These are phyloP conservation scores for Eurystomus gularis DNA, from an alignment of 2,113 vertebrate genomes.

Conservation along the genomic window DNA sequence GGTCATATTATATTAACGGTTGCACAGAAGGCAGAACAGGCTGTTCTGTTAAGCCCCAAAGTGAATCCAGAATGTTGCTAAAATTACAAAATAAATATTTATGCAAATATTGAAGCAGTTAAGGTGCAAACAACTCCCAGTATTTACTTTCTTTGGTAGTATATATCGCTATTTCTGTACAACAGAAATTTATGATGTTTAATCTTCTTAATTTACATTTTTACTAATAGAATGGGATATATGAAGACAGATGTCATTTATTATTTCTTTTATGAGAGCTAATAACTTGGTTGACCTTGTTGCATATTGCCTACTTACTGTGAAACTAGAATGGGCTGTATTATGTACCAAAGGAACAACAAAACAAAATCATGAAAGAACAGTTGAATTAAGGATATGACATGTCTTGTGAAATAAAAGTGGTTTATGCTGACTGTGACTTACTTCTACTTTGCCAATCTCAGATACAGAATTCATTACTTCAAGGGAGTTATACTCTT, in stretches of 20 bases:
- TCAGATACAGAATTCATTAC: neutral
- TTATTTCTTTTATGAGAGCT: neutral
- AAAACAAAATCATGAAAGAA: neutral
- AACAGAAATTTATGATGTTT: neutral
- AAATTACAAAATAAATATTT: neutral
- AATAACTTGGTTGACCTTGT: neutral
- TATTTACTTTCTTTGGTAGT: neutral
- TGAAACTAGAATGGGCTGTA: neutral
- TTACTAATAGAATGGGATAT: neutral
- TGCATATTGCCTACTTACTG: neutral
- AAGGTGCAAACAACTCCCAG: neutral
- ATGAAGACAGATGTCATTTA: neutral
- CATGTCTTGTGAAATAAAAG: neutral
- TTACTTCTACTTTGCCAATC: neutral
- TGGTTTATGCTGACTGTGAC: neutral
- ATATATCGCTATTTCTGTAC: neutral
- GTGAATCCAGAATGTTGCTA: neutral
- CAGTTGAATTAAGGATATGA: neutral
- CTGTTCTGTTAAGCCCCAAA: neutral
- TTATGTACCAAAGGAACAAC: neutral
- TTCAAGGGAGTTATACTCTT: neutral
- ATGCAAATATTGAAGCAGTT: neutral
- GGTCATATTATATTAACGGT: neutral
- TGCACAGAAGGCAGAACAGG: neutral
- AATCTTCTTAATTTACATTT: neutral